Conservation (phyloP, 2,888 invertebrate genomes). For the Drosophila buzzatii region DNA sequence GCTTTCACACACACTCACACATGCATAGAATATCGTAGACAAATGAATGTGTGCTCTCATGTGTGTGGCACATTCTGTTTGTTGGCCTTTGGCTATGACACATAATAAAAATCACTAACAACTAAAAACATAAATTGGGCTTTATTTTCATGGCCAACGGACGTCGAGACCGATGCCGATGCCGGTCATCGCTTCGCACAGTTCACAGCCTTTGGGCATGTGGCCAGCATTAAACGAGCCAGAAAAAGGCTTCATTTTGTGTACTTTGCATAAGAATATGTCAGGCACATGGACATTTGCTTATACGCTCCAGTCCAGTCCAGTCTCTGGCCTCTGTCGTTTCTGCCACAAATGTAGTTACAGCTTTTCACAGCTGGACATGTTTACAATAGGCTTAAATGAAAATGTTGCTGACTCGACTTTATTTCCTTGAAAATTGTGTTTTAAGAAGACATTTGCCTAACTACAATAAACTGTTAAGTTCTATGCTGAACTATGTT, state of each 20-base stretch:
- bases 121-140: constrained; percentile 79
- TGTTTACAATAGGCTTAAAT: neutral
- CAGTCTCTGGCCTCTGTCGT: neutral
- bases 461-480: neutral
- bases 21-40: constrained; percentile 14
- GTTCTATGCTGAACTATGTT: neutral
- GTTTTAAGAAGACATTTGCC: neutral
- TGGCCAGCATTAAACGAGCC: constrained; percentile 57
- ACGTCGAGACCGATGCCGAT: constrained; percentile 16
- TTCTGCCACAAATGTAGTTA: neutral
- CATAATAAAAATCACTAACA: constrained; percentile 80
- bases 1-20: constrained; percentile 40
- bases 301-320: neutral
- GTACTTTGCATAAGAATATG: constrained; percentile 74
- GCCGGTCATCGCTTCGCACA: constrained; percentile 10
- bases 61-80: constrained; percentile 28
- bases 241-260: constrained; percentile 66
- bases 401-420: neutral
- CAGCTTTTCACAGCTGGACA: neutral
- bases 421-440: neutral
- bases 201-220: constrained; percentile 26
- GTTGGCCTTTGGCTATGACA: constrained; percentile 69
- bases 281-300: constrained; percentile 22
- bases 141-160: constrained; percentile 74
- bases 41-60: constrained; percentile 10